phyloP scores from a whole-genome alignment of 2,113 vertebrate genomes.

The Tenrec ecaudatus region DNA sequence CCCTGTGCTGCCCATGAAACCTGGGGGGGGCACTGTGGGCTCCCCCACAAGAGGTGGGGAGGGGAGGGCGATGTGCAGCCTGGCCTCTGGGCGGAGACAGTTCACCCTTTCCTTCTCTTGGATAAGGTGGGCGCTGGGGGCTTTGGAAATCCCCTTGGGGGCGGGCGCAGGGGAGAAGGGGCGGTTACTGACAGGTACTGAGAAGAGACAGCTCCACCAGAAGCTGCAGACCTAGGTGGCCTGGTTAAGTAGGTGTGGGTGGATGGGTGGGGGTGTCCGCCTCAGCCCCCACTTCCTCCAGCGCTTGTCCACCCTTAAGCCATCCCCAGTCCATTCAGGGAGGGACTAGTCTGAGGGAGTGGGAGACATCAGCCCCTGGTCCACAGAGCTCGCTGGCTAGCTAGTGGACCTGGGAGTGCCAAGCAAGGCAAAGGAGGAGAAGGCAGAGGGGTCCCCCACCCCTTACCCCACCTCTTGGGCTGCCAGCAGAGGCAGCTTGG shows the following conservation, averaged over 20 bases:
- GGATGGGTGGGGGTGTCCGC: too few relatives aligned
- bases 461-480: too few relatives aligned
- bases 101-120: neutral
- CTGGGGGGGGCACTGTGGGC: too few relatives aligned
- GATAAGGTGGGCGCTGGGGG: neutral
- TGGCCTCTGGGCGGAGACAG: neutral
- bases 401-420: too few relatives aligned
- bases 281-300: neutral
- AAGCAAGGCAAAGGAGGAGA: neutral
- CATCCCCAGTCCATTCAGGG: neutral
- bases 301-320: neutral
- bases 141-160: neutral
- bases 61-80: neutral
- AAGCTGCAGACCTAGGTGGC: neutral
- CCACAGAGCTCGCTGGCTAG: neutral
- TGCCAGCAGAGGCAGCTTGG: too few relatives aligned
- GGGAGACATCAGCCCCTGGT: neutral
- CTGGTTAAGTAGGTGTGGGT: neutral
- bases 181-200: neutral
- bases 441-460: neutral
- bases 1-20: too few relatives aligned
- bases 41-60: too few relatives aligned
- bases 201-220: neutral
- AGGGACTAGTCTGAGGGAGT: neutral
- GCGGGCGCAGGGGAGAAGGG: neutral